A percentile compares a stretch with the other conserved stretches of the same genome.
phyloP scores from a whole-genome alignment of 2,113 vertebrate species.

The Lonchura striata region DNA sequence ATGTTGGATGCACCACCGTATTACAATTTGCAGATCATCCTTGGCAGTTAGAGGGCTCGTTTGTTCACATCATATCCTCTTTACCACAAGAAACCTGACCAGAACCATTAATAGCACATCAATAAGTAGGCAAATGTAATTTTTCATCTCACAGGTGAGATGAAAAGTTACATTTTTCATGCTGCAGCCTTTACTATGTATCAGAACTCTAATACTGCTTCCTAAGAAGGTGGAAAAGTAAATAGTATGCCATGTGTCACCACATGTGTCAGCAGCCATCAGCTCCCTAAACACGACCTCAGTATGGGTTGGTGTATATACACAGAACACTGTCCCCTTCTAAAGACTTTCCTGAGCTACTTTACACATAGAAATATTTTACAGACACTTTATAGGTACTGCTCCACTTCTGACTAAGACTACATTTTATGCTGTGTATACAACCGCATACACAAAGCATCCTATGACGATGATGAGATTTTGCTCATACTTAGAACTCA shows the following conservation, averaged over 20 bases:
- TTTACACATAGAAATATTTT: not conserved
- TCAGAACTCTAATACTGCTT: not conserved
- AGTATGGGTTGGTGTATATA: not conserved
- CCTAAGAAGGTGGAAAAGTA: not conserved
- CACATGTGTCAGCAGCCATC: not conserved
- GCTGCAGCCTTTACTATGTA: not conserved
- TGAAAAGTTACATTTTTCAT: not conserved
- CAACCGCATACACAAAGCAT: not conserved
- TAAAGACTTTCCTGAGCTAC: not conserved
- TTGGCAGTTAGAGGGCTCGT: not conserved
- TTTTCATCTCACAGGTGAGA: not conserved
- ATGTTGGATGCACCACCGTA: not conserved
- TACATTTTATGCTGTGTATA: not conserved
- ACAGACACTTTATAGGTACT: not conserved
- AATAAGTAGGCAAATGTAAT: not conserved
- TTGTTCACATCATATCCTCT: not conserved
- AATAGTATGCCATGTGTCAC: not conserved
- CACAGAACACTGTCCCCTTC: not conserved
- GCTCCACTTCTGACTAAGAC: not conserved
- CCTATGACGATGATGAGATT: not conserved
- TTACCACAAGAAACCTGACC: not conserved
- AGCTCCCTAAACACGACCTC: not conserved
- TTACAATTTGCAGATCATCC: not conserved
- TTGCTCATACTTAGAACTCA: not conserved
- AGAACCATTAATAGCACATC: not conserved